Evolutionary conservation across 2,797 vertebrate genomes (phyloP), one percentile per base, ranked within the genome.

Genomic region (Cyclura pinguis): DNA sequence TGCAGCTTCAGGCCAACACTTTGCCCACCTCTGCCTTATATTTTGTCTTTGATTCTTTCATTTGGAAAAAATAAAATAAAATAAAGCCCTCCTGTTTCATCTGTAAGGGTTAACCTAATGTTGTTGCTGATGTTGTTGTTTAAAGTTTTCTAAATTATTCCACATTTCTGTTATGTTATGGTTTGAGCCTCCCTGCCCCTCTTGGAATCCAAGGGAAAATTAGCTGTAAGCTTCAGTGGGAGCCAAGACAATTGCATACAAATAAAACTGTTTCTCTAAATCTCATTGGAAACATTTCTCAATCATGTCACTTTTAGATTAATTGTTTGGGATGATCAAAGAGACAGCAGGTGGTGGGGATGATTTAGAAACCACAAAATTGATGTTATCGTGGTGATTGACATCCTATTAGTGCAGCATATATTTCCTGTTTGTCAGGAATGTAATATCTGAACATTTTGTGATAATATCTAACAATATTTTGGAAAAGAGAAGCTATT

Each of bases 251-350:
- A 94, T 92, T 91, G 80, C 85, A 90, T 92, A 76, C 84, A 95
- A 88, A 95, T 89, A 88, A 83, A 92, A 88, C 89, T 80, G 67
- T 89, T 94, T 80, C 89, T 95, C 90, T 87, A 90, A 91, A 69
- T 96, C 95, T 95, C 95, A 94, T 77, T 92, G 94, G 95, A 93
- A 96, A 87, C 96, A 94, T 96, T 96, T 96, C 95, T 97, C 96
- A 97, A 97, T 97, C 97, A 97, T 89, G 91, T 96, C 96, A 95
- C 95, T 97, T 96, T 97, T 97, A 97, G 94, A 97, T 97, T 97
- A 97, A 97, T 97, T 97, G 97, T 97, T 97, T 97, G 96, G 97
- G 97, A 97, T 97, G 96, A 97, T 97, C 96, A 97, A 97, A 97
- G 96, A 87, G 97, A 97, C 97, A 96, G 96, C 96, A 97, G 96